A percentile compares a stretch with the other conserved stretches of the same genome.
phyloP scores from a whole-genome alignment of 2,797 vertebrate species.

The Selene dorsalis region DNA sequence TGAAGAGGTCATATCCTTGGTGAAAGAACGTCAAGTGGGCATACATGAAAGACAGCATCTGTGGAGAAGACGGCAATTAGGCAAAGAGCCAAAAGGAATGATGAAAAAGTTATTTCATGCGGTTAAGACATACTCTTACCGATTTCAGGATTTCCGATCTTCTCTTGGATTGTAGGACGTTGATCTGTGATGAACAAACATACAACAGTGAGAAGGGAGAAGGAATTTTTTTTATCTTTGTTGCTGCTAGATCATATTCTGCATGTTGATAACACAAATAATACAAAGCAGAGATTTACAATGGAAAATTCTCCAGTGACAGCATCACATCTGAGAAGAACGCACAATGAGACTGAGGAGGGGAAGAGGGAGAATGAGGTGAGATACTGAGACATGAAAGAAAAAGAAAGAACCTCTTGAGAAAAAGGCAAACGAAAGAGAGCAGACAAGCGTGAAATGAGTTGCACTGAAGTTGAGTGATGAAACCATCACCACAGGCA shows the following conservation, averaged over 20 bases:
- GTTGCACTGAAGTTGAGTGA: slow-evolving; percentile 7
- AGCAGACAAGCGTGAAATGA: slow-evolving; percentile 40
- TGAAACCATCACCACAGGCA: background rate
- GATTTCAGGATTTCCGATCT: slow-evolving; percentile 99
- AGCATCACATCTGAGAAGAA: background rate
- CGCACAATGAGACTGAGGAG: background rate
- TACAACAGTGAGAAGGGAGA: background rate
- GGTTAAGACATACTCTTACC: slow-evolving; percentile 77
- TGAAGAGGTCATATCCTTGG: slow-evolving; percentile 98
- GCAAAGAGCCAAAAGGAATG: background rate
- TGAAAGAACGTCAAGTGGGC: slow-evolving; percentile 99
- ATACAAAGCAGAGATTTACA: background rate
- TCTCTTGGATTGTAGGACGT: slow-evolving; percentile 97
- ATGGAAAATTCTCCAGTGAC: background rate
- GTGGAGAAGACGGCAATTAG: slow-evolving; percentile 10
- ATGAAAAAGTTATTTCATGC: background rate
- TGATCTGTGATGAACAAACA: slow-evolving; percentile 86
- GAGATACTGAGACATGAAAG: slow-evolving; percentile 5
- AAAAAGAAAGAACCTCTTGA: background rate
- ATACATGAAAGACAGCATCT: slow-evolving; percentile 99
- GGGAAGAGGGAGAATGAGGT: background rate
- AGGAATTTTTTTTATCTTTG: background rate
- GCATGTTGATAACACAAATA: background rate
- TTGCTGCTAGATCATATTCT: background rate
- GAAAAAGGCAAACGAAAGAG: slow-evolving; percentile 20